A percentile compares a stretch with the other conserved stretches of the same genome.
phyloP scores from a whole-genome alignment of 2,888 invertebrate genomes.

The Antitype chi region DNA sequence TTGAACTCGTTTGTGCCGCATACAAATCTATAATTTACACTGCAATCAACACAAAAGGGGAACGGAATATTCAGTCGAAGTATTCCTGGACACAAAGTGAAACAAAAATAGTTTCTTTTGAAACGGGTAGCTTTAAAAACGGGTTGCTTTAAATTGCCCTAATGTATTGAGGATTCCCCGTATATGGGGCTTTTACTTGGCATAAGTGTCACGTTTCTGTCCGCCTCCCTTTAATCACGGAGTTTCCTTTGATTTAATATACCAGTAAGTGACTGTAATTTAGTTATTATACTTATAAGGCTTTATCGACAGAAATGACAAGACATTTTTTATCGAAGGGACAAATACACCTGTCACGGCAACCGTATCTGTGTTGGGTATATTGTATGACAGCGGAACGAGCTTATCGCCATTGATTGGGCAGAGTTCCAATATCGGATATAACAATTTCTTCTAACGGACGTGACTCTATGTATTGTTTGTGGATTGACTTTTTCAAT shows the following conservation, averaged over 20 bases:
- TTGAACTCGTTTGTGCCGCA: slow-evolving; percentile 1
- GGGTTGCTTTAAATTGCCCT: slow-evolving; percentile 41
- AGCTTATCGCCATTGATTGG: slow-evolving; percentile 43
- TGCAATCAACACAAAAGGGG: slow-evolving; percentile 26
- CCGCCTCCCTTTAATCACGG: slow-evolving; percentile 41
- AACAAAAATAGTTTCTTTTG: slow-evolving; percentile 36
- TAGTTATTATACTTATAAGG: slow-evolving; percentile 8
- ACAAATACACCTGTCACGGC: slow-evolving; percentile 11
- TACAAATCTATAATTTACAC: slow-evolving; percentile 22
- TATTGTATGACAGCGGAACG: slow-evolving; percentile 17
- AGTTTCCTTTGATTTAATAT: slow-evolving; percentile 54
- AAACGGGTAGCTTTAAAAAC: slow-evolving; percentile 43
- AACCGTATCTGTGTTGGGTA: slow-evolving; percentile 18
- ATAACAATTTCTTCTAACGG: neutral
- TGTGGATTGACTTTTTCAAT: slow-evolving; percentile 2
- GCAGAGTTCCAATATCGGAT: slow-evolving; percentile 47
- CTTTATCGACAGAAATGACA: slow-evolving; percentile 13
- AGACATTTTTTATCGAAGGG: slow-evolving; percentile 17
- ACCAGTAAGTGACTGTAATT: slow-evolving; percentile 24
- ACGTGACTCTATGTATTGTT: neutral
- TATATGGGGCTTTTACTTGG: slow-evolving; percentile 43
- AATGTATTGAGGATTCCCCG: slow-evolving; percentile 38
- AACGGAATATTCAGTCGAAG: slow-evolving; percentile 24
- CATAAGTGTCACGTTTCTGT: slow-evolving; percentile 55
- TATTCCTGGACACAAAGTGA: slow-evolving; percentile 27